Conservation (phyloP, 2,113 vertebrate species). For the Centropus unirufus region DNA sequence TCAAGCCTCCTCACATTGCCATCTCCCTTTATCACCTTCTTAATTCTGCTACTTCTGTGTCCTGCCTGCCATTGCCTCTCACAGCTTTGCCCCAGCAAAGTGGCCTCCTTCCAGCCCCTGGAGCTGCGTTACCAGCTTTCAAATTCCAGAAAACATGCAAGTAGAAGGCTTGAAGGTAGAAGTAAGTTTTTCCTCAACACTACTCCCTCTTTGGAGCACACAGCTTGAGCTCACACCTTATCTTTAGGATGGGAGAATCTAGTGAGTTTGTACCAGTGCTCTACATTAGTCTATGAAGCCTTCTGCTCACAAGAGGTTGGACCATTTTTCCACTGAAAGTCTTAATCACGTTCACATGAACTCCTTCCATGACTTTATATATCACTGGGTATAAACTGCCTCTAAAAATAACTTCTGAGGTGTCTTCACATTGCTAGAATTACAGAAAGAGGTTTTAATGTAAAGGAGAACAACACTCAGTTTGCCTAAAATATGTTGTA, state of each 20-base stretch:
- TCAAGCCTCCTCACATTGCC: not conserved
- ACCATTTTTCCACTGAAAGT: not conserved
- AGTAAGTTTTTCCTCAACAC: not conserved
- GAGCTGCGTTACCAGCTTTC: not conserved
- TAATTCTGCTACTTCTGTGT: not conserved
- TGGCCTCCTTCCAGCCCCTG: not conserved
- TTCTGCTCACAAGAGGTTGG: not conserved
- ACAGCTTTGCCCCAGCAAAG: not conserved
- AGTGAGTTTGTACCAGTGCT: not conserved
- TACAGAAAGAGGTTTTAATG: not conserved
- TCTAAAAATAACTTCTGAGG: not conserved
- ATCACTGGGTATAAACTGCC: not conserved
- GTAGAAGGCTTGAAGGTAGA: not conserved
- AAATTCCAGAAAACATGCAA: not conserved
- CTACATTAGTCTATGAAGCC: not conserved
- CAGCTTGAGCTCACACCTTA: not conserved
- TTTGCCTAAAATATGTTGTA: not conserved
- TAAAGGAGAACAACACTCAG: not conserved
- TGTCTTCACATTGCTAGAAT: not conserved
- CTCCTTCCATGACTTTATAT: not conserved
- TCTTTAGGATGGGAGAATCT: not conserved
- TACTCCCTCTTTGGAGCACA: not conserved
- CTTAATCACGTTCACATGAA: not conserved
- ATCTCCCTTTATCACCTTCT: not conserved
- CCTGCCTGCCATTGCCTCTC: not conserved